A percentile compares a stretch with the other conserved stretches of the same genome.
Evolutionary conservation across 64 coral and sea anemone genomes (phyloP).

Genomic region (Anthopleura sola): DNA sequence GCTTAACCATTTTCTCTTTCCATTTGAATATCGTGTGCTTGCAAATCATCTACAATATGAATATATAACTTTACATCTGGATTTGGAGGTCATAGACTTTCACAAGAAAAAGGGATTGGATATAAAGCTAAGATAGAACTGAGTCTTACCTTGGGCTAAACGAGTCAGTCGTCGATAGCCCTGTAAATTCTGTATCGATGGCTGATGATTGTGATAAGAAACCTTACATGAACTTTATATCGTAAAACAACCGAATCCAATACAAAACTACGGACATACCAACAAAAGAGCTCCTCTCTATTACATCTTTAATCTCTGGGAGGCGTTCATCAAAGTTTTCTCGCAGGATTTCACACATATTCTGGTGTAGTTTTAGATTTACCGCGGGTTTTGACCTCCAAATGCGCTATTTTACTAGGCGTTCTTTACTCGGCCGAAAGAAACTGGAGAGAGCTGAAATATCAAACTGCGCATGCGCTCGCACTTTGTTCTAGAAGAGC

Average conservation of each 20-base stretch:
- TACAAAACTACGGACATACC: constrained; percentile 24
- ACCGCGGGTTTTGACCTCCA: background rate
- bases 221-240: background rate
- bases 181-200: constrained; percentile 97
- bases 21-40: too few species aligned
- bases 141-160: constrained; percentile 62
- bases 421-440: background rate
- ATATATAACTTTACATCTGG: too few species aligned
- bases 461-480: background rate
- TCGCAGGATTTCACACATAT: constrained; percentile 73
- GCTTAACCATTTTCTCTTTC: too few species aligned
- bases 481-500: background rate
- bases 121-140: too few species aligned
- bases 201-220: constrained; percentile 31
- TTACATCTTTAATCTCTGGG: constrained; percentile 68
- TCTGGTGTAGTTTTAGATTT: background rate
- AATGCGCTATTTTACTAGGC: background rate
- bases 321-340: constrained; percentile 88
- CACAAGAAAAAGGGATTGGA: too few species aligned
- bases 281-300: constrained; percentile 79
- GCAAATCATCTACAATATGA: too few species aligned
- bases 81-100: too few species aligned
- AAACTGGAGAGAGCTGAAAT: background rate
- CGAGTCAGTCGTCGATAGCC: constrained; percentile 60
- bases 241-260: background rate